These are phyloP conservation scores for Fistularia commersonii DNA, from an alignment of 2,797 vertebrate genomes.

Conservation along the genomic window DNA sequence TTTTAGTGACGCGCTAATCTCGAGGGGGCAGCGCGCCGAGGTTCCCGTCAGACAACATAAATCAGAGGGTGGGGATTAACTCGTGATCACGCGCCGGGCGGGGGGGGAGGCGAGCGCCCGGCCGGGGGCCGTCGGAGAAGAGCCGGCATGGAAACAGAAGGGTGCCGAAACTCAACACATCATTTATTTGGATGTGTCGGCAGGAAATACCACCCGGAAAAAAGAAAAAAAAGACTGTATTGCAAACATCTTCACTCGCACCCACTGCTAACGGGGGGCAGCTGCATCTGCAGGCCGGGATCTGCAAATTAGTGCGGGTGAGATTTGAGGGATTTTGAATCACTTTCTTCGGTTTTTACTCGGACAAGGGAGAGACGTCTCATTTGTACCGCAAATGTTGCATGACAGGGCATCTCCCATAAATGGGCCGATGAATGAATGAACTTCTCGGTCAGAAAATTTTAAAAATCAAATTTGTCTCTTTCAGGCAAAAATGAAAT, in stretches of 20 bases:
- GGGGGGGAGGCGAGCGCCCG: conserved; percentile 9
- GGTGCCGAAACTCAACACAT: conserved; percentile 42
- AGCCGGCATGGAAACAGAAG: conserved; percentile 24
- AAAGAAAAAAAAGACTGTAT: conserved; percentile 7
- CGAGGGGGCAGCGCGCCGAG: conserved; percentile 5
- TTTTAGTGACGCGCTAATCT: conserved; percentile 40
- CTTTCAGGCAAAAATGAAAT: no score
- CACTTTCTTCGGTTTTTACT: no score
- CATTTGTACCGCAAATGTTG: no score
- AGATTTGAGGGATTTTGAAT: no score
- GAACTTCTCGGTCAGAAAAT: no score
- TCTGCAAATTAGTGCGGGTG: no score
- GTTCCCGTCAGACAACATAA: conserved; percentile 36
- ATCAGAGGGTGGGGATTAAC: conserved; percentile 40
- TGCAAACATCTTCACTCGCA: conserved; percentile 17
- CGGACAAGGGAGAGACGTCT: no score
- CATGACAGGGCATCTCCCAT: no score
- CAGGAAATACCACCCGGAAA: conserved; percentile 21
- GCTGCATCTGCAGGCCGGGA: background rate
- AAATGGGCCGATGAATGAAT: no score
- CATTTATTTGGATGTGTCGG: conserved; percentile 36
- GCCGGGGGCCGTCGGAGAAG: conserved; percentile 11
- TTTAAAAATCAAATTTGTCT: no score
- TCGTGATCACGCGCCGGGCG: no score
- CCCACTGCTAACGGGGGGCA: background rate